Evolutionary conservation across 2,888 invertebrate species (phyloP), one percentile per base, ranked within the genome.

Genomic region (Agapostemon virescens): DNA sequence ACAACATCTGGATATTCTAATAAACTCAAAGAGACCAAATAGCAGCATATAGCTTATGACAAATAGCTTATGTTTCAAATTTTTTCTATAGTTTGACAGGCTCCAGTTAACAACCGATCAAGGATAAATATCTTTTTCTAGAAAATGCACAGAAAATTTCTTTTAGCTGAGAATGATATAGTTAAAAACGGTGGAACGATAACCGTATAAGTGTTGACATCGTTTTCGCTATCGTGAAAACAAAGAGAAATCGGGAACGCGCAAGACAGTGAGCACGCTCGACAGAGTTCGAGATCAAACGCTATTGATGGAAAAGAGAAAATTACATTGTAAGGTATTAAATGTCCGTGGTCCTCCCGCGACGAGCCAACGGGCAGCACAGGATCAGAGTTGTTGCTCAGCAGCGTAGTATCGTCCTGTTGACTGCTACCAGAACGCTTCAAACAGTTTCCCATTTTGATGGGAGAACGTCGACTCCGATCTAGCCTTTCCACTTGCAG

Each of bases 371-470:
- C 88, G 69, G 87, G 88, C 64, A 91, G 85, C n/a, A 89, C 89
- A 79, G 91, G 88, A 79, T 92, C 92, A 11, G 90, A 87, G 85
- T 90, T 91, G 79, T 86, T 92, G 83, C 86, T 91, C 79, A 92
- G 83, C 75, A 92, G 85, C 68, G 90, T 92, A 71, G 92, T 90
- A 83, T 91, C 92, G 89, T 92, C 92, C 85, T 90, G 91, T 81
- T 91, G 92, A 81, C 87, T 89, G 75, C 90, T 88, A 77, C 90
- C 90, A 79, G 89, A 86, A 79, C 95, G 94, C 93, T 95, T 96
- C 86, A 96, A 93, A 90, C 96, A 96, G 93, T 96, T 96, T 89
- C 96, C 96, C 96, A 96, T 96, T 90, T 92, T 85, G 68, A 49
- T 20, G 63, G 36, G 33, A 26, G 26, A 66, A 58, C 64, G 69